A percentile compares a stretch with the other conserved stretches of the same genome.
Evolutionary conservation across 2,113 vertebrate genomes (phyloP).

Genomic region (Megaptera novaeangliae): DNA sequence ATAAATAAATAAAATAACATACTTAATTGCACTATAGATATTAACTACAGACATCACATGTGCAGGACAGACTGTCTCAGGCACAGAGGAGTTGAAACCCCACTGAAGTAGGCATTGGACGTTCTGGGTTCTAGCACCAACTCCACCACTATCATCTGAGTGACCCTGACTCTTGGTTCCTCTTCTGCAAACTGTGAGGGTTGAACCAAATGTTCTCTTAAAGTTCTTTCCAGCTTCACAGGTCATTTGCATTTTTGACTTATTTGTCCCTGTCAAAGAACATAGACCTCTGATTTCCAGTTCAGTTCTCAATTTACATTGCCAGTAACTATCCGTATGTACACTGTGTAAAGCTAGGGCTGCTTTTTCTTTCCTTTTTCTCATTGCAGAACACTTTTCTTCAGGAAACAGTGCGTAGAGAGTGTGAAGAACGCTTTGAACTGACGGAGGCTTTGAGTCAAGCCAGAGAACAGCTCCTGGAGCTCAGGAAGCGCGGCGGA

Average conservation of each 20-base stretch:
- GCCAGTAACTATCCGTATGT: background rate
- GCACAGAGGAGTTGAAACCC: background rate
- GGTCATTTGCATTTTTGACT: background rate
- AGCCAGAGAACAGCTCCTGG: conserved; percentile 85
- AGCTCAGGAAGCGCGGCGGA: conserved; percentile 71
- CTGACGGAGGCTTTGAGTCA: conserved; percentile 88
- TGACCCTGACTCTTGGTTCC: background rate
- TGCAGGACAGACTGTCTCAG: background rate
- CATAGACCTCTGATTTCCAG: background rate
- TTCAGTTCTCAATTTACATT: background rate
- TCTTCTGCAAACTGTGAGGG: background rate
- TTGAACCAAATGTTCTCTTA: background rate
- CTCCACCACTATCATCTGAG: background rate
- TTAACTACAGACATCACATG: background rate
- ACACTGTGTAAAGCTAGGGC: background rate
- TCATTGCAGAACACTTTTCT: conserved; percentile 86
- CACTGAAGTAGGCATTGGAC: no score
- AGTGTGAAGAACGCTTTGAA: conserved; percentile 92
- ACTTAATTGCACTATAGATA: background rate
- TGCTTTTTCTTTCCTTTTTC: conserved; percentile 18
- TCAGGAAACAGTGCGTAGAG: conserved; percentile 90
- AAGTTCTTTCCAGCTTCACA: background rate
- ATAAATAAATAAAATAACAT: background rate
- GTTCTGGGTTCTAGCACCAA: background rate
- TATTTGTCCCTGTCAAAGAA: background rate